Evolutionary conservation across 1,140 invertebrate species (phyloP).

Genomic region (Holcopasites calliopsidis): DNA sequence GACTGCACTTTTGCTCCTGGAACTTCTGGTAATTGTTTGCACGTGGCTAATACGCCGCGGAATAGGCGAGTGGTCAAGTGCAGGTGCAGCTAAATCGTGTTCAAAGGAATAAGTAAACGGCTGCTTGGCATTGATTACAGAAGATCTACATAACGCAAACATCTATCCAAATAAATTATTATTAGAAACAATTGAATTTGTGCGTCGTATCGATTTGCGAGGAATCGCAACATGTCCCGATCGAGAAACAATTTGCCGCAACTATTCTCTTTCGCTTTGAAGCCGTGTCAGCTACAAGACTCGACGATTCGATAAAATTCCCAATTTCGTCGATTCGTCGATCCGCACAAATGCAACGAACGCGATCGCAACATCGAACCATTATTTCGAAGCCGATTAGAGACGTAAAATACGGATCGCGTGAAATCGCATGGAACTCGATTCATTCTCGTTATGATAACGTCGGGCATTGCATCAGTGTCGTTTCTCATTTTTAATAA

Average conservation of each 20-base stretch:
- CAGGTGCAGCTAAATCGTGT: conserved; percentile 12
- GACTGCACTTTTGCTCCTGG: conserved; percentile 24
- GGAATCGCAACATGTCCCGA: not conserved
- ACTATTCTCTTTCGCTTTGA: conserved; percentile 23
- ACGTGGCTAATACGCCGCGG: conserved; percentile 3
- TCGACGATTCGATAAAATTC: conserved; percentile 45
- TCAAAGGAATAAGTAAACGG: not conserved
- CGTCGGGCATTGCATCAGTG: not conserved
- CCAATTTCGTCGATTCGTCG: conserved; percentile 48
- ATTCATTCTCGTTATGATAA: conserved; percentile 27
- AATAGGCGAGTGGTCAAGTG: not conserved
- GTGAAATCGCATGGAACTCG: conserved; percentile 17
- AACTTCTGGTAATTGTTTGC: conserved; percentile 25
- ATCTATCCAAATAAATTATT: not conserved
- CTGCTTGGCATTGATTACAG: not conserved
- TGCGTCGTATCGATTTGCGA: not conserved
- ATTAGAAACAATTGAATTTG: not conserved
- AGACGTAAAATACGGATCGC: conserved; percentile 49
- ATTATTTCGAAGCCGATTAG: conserved; percentile 52
- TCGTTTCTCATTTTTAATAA: not conserved
- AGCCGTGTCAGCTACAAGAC: conserved; percentile 3
- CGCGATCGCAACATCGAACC: conserved; percentile 11
- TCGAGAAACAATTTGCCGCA: conserved; percentile 19
- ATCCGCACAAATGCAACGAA: conserved; percentile 29
- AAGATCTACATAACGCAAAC: too few species aligned